A percentile compares a stretch with the other conserved stretches of the same genome.
phyloP scores from a whole-genome alignment of 2,797 vertebrate species.

The Siniperca obscura region DNA sequence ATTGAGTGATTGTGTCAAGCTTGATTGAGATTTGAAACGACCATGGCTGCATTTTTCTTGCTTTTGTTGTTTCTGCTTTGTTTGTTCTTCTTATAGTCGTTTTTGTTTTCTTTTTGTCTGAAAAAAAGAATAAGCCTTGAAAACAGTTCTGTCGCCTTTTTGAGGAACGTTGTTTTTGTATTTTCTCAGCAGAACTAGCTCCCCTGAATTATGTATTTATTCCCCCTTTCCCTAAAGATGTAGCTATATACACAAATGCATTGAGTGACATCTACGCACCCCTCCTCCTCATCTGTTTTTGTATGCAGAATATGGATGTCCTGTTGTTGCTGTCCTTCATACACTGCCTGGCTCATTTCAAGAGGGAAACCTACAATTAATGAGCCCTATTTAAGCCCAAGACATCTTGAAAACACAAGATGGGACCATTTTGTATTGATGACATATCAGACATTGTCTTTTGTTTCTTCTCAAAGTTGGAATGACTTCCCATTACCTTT shows the following conservation, averaged over 20 bases:
- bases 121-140: conserved; percentile 85
- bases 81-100: conserved; percentile 87
- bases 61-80: conserved; percentile 93
- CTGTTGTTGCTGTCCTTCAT: conserved; percentile 92
- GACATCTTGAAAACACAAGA: conserved; percentile 95
- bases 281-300: conserved; percentile 85
- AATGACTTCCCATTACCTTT: conserved; percentile 89
- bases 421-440: conserved; percentile 93
- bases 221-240: conserved; percentile 84
- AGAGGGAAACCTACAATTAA: conserved; percentile 86
- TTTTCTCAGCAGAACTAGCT: conserved; percentile 87
- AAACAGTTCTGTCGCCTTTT: conserved; percentile 85
- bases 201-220: conserved; percentile 85
- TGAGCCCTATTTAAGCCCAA: conserved; percentile 84
- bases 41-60: conserved; percentile 96
- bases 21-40: conserved; percentile 96
- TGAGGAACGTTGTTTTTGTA: conserved; percentile 89
- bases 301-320: conserved; percentile 88
- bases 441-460: conserved; percentile 90
- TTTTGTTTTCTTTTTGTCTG: conserved; percentile 87
- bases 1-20: conserved; percentile 96
- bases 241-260: conserved; percentile 88
- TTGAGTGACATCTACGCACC: conserved; percentile 87
- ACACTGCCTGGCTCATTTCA: conserved; percentile 92
- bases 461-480: conserved; percentile 87